Evolutionary conservation across 1,140 invertebrate species (phyloP), one percentile per base, ranked within the genome.

Genomic region (Ganaspis sp.): DNA sequence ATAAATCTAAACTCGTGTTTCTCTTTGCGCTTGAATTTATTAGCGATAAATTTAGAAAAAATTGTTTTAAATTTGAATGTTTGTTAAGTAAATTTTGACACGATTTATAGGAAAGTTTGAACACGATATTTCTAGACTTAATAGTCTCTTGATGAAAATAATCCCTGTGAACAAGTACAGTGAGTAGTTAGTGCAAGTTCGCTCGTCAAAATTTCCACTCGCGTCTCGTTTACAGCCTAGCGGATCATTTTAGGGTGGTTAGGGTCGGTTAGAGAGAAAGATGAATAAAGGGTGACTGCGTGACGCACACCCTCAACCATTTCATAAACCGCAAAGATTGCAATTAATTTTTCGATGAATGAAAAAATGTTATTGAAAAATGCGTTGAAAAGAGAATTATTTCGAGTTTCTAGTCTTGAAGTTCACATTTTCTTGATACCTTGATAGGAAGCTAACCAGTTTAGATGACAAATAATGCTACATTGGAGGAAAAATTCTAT

Each of bases 281-380:
- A 29, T 4, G 23, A 58, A 58, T 45, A 15, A 15, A 45, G 12
- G 42, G 42, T 45, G 42, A 45, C 42, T 45, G 42, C 42, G 42
- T 45, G 42, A 45, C 42, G 42, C 42, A 45, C 42, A 58, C 1
- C 37, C 21, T 69, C 40, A 75, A 75, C 58, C 76, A 53, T 40
- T 38, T 70, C 40, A 78, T 78, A 80, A 80, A 80, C 69, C 76
- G 72, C 70, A 64, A 58, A 19, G 58, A 49, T 75, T 45, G 73
- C 69, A 73, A 81, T 74, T 79, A 78, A 81, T 70, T 69, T 9
- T 11, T 19, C 29, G 69, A 74, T 17, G 49, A 53, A 26, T 42
- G 58, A n/a, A 4, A 9, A 9, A 15, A 4, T 23, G 23, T 11
- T 26, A 58, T 26, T n/a, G n/a, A n/a, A n/a, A n/a, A n/a, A n/a